These are phyloP conservation scores for Cepaea hortensis DNA, from an alignment of 2,888 invertebrate genomes.

Conservation along the genomic window DNA sequence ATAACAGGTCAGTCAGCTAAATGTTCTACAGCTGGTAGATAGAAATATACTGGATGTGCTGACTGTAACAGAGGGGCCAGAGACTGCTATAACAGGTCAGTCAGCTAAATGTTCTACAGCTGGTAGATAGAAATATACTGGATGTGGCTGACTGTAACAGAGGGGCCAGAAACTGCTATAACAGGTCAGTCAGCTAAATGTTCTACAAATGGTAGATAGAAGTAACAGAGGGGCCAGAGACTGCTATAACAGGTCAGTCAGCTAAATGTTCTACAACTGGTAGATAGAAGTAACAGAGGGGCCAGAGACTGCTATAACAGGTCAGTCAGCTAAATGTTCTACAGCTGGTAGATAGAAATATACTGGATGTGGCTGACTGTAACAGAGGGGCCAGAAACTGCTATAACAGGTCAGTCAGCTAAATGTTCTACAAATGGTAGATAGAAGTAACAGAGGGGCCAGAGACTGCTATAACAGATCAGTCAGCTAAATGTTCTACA, in stretches of 20 bases:
- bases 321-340: conserved; percentile 80
- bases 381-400: not conserved
- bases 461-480: no score
- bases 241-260: conserved; percentile 36
- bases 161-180: not conserved
- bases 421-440: no score
- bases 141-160: conserved; percentile 60
- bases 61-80: no score
- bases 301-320: no score
- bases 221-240: not conserved
- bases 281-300: no score
- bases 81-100: no score
- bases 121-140: conserved; percentile 79
- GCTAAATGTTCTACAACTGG: no score
- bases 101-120: no score
- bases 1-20: conserved; percentile 40
- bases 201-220: conserved; percentile 28
- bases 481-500: no score
- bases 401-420: conserved; percentile 24
- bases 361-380: conserved; percentile 65
- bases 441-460: no score
- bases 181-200: conserved; percentile 27
- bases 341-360: conserved; percentile 82
- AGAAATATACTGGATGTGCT: no score
- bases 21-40: no score